phyloP scores from a whole-genome alignment of 2,797 vertebrate genomes.

The Poecilia velifera region DNA sequence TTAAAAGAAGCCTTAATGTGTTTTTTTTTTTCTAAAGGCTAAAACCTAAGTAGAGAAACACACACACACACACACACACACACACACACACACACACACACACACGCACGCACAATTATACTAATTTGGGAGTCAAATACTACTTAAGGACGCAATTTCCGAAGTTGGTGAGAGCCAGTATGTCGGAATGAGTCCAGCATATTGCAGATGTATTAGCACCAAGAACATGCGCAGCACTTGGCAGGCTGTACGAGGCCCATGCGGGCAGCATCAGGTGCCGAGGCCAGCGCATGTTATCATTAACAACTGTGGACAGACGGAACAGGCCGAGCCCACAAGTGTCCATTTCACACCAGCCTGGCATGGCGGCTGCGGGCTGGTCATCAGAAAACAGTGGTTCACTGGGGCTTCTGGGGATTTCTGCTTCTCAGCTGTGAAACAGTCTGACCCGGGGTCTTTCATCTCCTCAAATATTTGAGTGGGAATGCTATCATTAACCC shows the following conservation, averaged over 20 bases:
- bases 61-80: too few relatives aligned
- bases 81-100: too few relatives aligned
- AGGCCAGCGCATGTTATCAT: constrained; percentile 66
- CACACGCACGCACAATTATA: not conserved
- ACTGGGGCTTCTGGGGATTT: constrained; percentile 52
- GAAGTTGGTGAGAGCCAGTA: constrained; percentile 7
- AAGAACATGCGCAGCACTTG: constrained; percentile 54
- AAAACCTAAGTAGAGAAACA: too few relatives aligned
- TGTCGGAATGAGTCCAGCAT: constrained; percentile 26
- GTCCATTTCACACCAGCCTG: constrained; percentile 72
- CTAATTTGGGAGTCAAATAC: constrained; percentile 2
- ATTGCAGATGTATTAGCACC: constrained; percentile 44
- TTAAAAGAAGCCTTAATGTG: not conserved
- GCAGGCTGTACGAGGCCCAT: constrained; percentile 63
- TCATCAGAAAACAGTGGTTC: constrained; percentile 48
- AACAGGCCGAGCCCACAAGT: constrained; percentile 68
- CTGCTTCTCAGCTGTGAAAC: constrained; percentile 70
- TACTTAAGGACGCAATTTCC: not conserved
- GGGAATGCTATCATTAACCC: constrained; percentile 35
- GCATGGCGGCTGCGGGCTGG: constrained; percentile 54
- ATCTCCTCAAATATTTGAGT: constrained; percentile 58
- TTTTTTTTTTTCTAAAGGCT: not conserved
- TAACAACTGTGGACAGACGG: constrained; percentile 76
- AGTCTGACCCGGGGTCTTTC: constrained; percentile 44
- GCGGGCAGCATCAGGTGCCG: constrained; percentile 62